Conservation (phyloP, 2,113 vertebrate genomes). For the Ondatra zibethicus region DNA sequence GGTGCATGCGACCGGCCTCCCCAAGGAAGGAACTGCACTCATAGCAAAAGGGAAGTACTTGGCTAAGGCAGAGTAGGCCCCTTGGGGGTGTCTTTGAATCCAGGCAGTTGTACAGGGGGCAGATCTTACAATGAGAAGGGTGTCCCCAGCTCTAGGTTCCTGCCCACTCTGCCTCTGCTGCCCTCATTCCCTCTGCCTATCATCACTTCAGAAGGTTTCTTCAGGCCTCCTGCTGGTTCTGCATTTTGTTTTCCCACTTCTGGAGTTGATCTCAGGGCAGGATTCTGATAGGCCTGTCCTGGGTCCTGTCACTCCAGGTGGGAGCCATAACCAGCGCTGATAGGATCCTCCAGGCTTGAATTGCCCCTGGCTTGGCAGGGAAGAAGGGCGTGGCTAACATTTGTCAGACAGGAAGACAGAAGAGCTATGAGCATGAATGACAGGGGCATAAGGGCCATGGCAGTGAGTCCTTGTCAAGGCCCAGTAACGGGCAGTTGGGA, state of each 20-base stretch:
- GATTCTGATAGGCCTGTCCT: background rate
- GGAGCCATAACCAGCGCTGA: background rate
- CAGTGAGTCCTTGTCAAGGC: no score
- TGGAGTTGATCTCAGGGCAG: background rate
- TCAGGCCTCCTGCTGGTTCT: background rate
- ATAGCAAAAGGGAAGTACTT: background rate
- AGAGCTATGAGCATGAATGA: background rate
- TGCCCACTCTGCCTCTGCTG: background rate
- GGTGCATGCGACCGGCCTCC: no score
- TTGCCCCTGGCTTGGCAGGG: background rate
- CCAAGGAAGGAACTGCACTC: background rate
- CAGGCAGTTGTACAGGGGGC: background rate
- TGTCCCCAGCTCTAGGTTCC: no score
- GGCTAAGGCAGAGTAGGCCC: background rate
- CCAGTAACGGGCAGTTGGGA: no score
- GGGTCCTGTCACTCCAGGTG: background rate
- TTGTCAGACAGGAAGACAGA: background rate
- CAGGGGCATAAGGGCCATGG: no score
- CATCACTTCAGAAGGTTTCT: background rate
- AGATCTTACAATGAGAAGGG: background rate
- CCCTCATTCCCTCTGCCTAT: background rate
- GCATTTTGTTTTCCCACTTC: background rate
- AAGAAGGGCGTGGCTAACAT: background rate
- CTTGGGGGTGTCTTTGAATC: background rate
- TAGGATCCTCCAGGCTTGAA: background rate